phyloP scores from a whole-genome alignment of 2,888 invertebrate genomes.

The Prosapia bicincta region DNA sequence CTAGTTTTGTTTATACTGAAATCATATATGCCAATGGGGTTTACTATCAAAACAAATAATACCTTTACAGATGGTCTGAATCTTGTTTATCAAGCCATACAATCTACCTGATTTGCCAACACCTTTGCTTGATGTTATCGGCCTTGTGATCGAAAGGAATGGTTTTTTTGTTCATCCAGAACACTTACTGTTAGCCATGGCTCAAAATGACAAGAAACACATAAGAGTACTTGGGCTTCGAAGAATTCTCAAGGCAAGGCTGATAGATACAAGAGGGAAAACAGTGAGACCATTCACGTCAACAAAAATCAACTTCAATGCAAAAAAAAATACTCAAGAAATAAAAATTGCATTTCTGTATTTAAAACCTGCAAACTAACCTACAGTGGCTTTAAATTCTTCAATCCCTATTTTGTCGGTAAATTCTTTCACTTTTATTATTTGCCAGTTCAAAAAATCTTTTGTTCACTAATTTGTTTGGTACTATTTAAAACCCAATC shows the following conservation, averaged over 20 bases:
- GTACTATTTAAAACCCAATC: too few species aligned
- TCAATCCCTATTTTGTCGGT: too few species aligned
- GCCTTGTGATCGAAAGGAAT: conserved; percentile 8
- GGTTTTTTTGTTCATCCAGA: conserved; percentile 4
- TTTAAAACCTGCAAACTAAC: too few species aligned
- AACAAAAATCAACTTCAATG: conserved; percentile 8
- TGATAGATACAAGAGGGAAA: conserved; percentile 11
- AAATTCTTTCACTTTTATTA: too few species aligned
- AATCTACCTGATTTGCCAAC: conserved; percentile 5
- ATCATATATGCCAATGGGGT: conserved; percentile 19
- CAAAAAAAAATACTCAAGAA: conserved; percentile 3
- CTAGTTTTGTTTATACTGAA: too few species aligned
- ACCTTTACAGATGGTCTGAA: conserved; percentile 16
- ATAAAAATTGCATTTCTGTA: too few species aligned
- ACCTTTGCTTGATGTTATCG: conserved; percentile 3
- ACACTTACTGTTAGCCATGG: conserved; percentile 10
- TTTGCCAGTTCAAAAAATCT: too few species aligned
- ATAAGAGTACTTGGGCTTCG: background rate
- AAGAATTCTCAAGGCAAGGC: background rate
- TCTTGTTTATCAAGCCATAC: conserved; percentile 7
- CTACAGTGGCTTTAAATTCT: too few species aligned
- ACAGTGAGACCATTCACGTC: too few species aligned
- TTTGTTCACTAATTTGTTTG: too few species aligned
- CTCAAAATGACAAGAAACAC: too few species aligned
- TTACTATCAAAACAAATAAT: background rate